phyloP scores from a whole-genome alignment of 2,113 vertebrate genomes.

The Paramormyrops kingsleyae region DNA sequence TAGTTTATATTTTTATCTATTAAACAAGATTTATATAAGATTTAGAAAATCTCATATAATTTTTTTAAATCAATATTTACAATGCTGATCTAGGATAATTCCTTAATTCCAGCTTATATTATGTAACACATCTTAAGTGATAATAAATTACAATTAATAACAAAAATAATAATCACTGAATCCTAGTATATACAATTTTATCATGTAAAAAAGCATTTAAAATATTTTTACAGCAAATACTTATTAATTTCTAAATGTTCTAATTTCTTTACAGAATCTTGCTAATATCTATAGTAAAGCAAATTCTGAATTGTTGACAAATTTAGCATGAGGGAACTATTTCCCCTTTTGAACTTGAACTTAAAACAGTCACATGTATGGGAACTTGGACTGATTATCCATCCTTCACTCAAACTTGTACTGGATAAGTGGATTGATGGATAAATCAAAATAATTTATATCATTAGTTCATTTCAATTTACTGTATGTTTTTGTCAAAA shows the following conservation, averaged over 20 bases:
- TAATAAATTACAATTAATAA: not conserved
- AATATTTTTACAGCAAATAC: not conserved
- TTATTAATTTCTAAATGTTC: not conserved
- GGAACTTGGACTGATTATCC: not conserved
- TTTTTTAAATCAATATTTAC: not conserved
- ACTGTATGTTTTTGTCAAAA: not conserved
- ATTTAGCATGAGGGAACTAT: not conserved
- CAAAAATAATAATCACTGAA: not conserved
- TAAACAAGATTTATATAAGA: not conserved
- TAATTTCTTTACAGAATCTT: not conserved
- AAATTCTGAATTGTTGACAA: not conserved
- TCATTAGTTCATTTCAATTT: not conserved
- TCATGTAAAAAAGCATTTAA: not conserved
- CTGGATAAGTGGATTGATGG: not conserved
- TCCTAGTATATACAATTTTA: not conserved
- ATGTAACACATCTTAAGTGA: not conserved
- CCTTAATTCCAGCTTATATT: not conserved
- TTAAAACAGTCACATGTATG: not conserved
- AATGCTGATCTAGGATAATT: not conserved
- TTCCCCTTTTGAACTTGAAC: not conserved
- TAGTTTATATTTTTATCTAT: not conserved
- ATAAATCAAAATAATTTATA: not conserved
- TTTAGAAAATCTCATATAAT: not conserved
- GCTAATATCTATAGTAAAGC: not conserved
- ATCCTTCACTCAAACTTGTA: not conserved